Evolutionary conservation across 2,888 invertebrate genomes (phyloP).

Genomic region (Agapetus fuscipes): DNA sequence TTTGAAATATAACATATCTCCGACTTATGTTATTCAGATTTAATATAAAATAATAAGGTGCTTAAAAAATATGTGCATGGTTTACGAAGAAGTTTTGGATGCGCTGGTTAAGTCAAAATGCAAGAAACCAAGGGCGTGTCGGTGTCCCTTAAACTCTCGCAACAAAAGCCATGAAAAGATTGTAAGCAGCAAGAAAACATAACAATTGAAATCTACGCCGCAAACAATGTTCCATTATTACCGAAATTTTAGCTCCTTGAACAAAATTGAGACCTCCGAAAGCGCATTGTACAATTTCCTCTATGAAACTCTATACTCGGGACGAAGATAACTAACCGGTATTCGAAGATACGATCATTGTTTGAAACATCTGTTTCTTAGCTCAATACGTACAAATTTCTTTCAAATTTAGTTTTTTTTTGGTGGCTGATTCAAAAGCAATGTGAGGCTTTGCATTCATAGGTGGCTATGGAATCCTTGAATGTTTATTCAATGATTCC

Average conservation of each 20-base stretch:
- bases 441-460: too few species aligned
- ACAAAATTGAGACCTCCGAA: slow-evolving; percentile 21
- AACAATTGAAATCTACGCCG: slow-evolving; percentile 10
- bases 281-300: slow-evolving; percentile 5
- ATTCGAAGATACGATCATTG: neutral
- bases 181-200: neutral
- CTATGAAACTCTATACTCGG: neutral
- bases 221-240: slow-evolving; percentile 20
- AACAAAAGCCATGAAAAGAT: neutral
- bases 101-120: neutral
- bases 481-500: too few species aligned
- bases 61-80: too few species aligned
- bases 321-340: neutral
- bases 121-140: slow-evolving; percentile 17
- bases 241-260: slow-evolving; percentile 9
- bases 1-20: too few species aligned
- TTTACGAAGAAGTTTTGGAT: too few species aligned
- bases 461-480: too few species aligned
- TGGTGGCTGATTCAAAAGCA: too few species aligned
- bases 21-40: too few species aligned
- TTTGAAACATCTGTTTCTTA: neutral
- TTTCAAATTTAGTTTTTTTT: too few species aligned
- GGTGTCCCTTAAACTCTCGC: slow-evolving; percentile 11
- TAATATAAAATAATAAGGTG: too few species aligned
- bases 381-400: slow-evolving; percentile 2